Conservation (phyloP, 2,888 invertebrate genomes). For the Ophion ventricosus region DNA sequence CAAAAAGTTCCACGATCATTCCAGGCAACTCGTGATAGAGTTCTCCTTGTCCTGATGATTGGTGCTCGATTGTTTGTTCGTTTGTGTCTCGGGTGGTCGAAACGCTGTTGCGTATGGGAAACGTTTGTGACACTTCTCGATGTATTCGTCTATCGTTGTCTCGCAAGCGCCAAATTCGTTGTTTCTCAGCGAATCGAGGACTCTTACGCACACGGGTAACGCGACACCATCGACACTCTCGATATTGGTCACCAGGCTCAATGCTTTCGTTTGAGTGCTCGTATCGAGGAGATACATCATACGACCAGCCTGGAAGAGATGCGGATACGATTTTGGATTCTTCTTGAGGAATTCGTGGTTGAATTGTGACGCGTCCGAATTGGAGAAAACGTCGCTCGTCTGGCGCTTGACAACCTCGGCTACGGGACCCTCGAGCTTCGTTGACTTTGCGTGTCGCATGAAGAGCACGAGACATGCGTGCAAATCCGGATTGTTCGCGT, state of each 20-base stretch:
- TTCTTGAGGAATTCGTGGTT: conserved; percentile 84
- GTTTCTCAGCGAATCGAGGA: conserved; percentile 90
- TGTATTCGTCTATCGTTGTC: conserved; percentile 88
- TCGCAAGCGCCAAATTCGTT: conserved; percentile 93
- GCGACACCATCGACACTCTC: conserved; percentile 83
- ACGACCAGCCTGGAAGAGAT: conserved; percentile 92
- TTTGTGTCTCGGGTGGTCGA: conserved; percentile 77
- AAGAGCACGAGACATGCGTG: conserved; percentile 95
- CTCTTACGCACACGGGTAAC: conserved; percentile 91
- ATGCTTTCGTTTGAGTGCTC: conserved; percentile 86
- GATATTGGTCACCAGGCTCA: conserved; percentile 86
- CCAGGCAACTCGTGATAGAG: conserved; percentile 75
- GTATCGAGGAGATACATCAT: conserved; percentile 91
- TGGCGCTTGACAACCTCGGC: conserved; percentile 84
- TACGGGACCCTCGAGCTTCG: conserved; percentile 84
- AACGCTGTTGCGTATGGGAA: conserved; percentile 93
- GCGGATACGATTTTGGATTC: conserved; percentile 87
- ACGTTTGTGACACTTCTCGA: conserved; percentile 88
- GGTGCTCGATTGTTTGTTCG: conserved; percentile 51
- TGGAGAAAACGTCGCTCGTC: conserved; percentile 85
- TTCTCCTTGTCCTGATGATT: conserved; percentile 80
- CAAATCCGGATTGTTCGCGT: conserved; percentile 90
- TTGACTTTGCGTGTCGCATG: conserved; percentile 84
- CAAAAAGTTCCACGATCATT: conserved; percentile 74
- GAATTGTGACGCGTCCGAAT: conserved; percentile 85